Base-by-base conservation (phyloP, 2,797 vertebrate species). In the Antrozous pallidus region DNA sequence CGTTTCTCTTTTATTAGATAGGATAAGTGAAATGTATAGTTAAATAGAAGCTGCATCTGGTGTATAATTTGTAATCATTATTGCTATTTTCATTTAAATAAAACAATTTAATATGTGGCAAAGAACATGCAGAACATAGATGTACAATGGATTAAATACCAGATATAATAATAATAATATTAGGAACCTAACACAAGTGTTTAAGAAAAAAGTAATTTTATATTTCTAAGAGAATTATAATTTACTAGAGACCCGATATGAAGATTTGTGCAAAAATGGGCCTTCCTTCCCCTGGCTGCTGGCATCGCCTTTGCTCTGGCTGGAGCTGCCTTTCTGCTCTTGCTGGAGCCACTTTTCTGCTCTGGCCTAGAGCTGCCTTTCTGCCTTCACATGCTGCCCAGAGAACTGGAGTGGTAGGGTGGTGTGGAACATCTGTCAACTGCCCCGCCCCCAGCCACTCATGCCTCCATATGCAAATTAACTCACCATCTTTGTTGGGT, bases 191-290 rank as follows among this genome's bases (percentile, higher is more conserved):
- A 93, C 81, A 6, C 5, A 13, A 93, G 77, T 36, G 2, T 75
- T 81, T 74, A 38, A 81, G 80, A 88, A 38, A 12, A 75, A 40
- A 69, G 33, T 22, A 49, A 3, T 8, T 58, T 70, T 8, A 33
- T 54, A 80, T 65, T 18, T 87, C 81, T 88, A 61, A 18, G 56
- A 74, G 18, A 88, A 75, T 65, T 67, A 75, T 47, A 47, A 40
- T 14, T 26, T 74, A 54, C 20, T 54, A 9, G 20, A 54, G 51
- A 3, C 8, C 51, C 2, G 8, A 54, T 54, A 24, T 54, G 51
- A 54, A 54, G 51, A 54, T 54, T 54, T 1, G 3, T 54, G 8
- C 20, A 9, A 54, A 54, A 54, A 24, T 4, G 8, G 51, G 22
- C 22, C 22, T 51, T 51, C 49, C 49, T 51, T 51, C 18, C 49